Evolutionary conservation across 2,888 invertebrate species (phyloP), one percentile per base, ranked within the genome.

Genomic region (Tetranychus piercei): DNA sequence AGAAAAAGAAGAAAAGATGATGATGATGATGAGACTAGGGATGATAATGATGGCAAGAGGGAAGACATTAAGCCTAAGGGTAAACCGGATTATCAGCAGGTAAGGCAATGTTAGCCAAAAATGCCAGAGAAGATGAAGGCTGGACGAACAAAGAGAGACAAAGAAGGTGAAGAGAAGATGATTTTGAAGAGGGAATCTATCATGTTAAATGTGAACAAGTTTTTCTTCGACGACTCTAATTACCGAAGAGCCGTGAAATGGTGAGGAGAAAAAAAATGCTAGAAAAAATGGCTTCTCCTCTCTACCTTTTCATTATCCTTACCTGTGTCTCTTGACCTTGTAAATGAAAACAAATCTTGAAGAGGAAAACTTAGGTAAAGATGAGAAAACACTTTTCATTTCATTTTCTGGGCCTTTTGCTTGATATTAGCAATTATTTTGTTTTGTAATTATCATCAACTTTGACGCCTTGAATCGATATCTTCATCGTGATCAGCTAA

Each of bases 41-140:
- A n/a, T 34, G 55, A 55, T 9, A 55, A 15, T 15, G 55, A 55
- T 9, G 15, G 55, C 9, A 15, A 55, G 55, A 55, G 55, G 15
- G 55, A 55, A 55, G 34, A 55, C 55, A 55, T 7, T 55, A 55
- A 15, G 11, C 55, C 55, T 55, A 15, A 9, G 15, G 55, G 55
- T 15, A 55, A 55, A 55, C 55, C 55, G 55, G 55, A 55, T 55
- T 55, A 55, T 9, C 55, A 15, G 9, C 15, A 55, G 55, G 55
- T 15, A 55, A 55, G 55, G 55, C 55, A 55, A 55, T 55, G 55
- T 55, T 55, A 55, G 15, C 15, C 80, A 80, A 69, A 23, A 23
- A 69, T 67, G n/a, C 67, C 20, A 69, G 69, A 69, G 20, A 23
- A 69, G 34, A 69, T 69, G 69, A 69, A 23, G 34, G 34, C 11